phyloP scores from a whole-genome alignment of 2,888 invertebrate genomes.

The Cataglyphis albicans region DNA sequence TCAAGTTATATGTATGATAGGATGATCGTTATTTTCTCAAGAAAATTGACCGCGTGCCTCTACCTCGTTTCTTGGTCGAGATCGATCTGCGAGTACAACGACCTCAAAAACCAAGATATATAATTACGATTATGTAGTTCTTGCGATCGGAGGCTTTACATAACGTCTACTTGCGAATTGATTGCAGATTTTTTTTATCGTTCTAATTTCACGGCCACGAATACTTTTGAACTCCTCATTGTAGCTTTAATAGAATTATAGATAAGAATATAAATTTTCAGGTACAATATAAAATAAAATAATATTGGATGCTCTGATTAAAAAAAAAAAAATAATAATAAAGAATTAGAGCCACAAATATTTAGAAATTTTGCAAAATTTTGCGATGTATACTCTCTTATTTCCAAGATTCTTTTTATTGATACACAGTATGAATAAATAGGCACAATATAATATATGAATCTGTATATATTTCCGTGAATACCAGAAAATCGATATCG shows the following conservation, averaged over 20 bases:
- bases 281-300: not conserved
- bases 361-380: not conserved
- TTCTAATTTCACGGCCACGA: not conserved
- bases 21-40: not conserved
- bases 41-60: constrained; percentile 10
- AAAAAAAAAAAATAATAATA: not conserved
- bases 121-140: constrained; percentile 9
- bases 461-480: not conserved
- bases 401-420: not conserved
- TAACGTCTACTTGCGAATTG: not conserved
- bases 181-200: not conserved
- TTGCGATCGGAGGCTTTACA: not conserved
- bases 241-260: not conserved
- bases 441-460: not conserved
- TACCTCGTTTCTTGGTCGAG: constrained; percentile 68
- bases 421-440: constrained; percentile 2
- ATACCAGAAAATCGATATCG: constrained; percentile 25
- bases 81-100: constrained; percentile 82
- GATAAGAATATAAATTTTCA: not conserved
- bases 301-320: not conserved
- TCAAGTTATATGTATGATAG: not conserved
- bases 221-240: not conserved
- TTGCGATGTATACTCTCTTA: not conserved
- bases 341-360: not conserved
- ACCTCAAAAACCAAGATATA: constrained; percentile 71